Conservation (phyloP, 2,797 vertebrate genomes). For the Chromis chromis region DNA sequence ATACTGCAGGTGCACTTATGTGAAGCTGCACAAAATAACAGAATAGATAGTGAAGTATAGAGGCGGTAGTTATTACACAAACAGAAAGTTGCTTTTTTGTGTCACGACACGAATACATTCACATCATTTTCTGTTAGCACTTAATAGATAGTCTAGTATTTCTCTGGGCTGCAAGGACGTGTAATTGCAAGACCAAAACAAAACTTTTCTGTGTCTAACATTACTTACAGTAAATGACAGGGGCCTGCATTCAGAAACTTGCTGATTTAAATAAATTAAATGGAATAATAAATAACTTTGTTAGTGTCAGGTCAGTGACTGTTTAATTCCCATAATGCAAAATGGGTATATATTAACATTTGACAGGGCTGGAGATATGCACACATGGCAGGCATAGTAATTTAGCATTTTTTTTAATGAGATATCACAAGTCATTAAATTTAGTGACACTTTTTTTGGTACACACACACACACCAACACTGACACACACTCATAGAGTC, state of each 20-base stretch:
- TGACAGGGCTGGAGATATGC: conserved; percentile 29
- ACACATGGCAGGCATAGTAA: conserved; percentile 22
- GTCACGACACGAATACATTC: too few species aligned
- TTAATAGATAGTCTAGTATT: too few species aligned
- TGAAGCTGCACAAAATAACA: not conserved
- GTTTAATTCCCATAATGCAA: conserved; percentile 38
- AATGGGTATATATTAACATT: conserved; percentile 27
- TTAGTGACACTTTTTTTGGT: not conserved
- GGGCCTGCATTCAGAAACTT: conserved; percentile 3
- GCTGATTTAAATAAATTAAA: conserved; percentile 42
- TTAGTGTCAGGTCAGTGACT: conserved; percentile 45
- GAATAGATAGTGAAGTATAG: not conserved
- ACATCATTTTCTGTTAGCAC: too few species aligned
- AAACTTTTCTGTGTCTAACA: not conserved
- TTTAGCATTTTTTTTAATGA: conserved; percentile 13
- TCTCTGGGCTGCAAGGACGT: too few species aligned
- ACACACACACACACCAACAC: not conserved
- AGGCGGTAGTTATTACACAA: not conserved
- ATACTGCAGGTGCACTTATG: not conserved
- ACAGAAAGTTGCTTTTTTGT: not conserved
- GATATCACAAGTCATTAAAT: conserved; percentile 26
- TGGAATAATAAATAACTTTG: conserved; percentile 24
- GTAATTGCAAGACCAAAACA: not conserved
- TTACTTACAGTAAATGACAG: conserved; percentile 24
- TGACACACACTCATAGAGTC: not conserved